Evolutionary conservation across 2,113 vertebrate genomes (phyloP), one percentile per base, ranked within the genome.

Genomic region (Oncorhynchus gorbuscha): DNA sequence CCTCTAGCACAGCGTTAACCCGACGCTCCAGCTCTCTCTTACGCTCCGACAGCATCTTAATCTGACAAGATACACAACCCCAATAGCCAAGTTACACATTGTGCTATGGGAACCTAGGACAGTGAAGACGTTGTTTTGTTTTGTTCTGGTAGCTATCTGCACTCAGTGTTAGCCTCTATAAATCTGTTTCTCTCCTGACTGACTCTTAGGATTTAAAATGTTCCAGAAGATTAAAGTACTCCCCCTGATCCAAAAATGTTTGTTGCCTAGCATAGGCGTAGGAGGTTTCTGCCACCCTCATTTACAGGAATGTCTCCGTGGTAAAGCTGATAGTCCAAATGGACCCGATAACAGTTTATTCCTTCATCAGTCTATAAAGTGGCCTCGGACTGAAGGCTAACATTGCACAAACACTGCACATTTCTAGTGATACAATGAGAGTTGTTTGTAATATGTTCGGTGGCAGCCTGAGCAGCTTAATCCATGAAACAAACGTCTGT

Each of bases 11-110:
- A 77, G 93, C 89, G 6, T 92, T 94, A 69, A 98, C 93, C 20
- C 94, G 94, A n/a, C 89, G 93, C 81, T 99, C 97, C 85, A 98
- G 91, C 87, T 98, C 97, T 81, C 92, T 91, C 88, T 98, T 99
- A 81, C 95, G 94, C 85, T 98, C 96, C 0, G 96, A 97, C 87
- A 99, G 94, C 96, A 97, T 97, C 91, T 96, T 97, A 92, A 99
- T 98, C 98, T 99, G 90, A 26, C 59, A 83, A 68, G 67, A 69
- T 55, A 72, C 71, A 78, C 74, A 75, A 49, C 3, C 0, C 4
- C 69, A 79, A 79, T 86, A 48, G 62, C 7, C 45, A 39, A 5
- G 75, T 86, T 26, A 87, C 66, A 73, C 3, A 20, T 22, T 3
- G 16, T 9, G 5, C 62, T 24, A 35, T 6, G 66, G 16, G 28